Evolutionary conservation across 2,888 invertebrate genomes (phyloP), one percentile per base, ranked within the genome.

Genomic region (Drosophila kambysellisi): DNA sequence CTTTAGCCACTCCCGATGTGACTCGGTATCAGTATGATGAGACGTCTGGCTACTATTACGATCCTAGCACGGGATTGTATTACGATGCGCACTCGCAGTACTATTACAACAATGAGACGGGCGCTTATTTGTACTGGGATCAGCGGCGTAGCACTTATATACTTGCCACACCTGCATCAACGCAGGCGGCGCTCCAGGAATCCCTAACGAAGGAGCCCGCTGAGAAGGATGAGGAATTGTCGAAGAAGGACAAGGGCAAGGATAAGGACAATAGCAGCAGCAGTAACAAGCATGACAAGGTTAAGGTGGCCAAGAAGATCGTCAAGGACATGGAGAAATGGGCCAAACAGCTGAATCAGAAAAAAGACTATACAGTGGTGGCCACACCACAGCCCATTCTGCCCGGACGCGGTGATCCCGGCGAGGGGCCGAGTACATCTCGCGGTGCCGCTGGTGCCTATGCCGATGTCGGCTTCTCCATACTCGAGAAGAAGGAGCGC

Each of bases 301-400:
- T 98, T 0, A 99, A 99, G 94, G 98, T 98, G 15, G 99, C 99
- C 7, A 99, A 99, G 92, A 98, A 98, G 93, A 99, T 99, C 82
- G 99, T 99, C 0, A 99, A 99, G 94, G 96, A 95, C 81, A 95
- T 95, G 95, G 95, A 95, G 76, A 93, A 95, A 64, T 99, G 99
- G 99, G 99, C 99, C 0, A 98, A 99, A 88, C 98, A 98, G 15
- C 94, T 99, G 77, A 99, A 99, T 92, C 99, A 99, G 92, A 98
- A 98, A 94, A 99, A 99, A 92, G 97, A 98, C 93, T 92, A 92
- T 80, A 91, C 91, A 1, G 91, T 89, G 4, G 90, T 92, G 35
- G 92, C 93, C 20, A 88, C 92, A 5, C 93, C 93, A 0, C 91
- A 91, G 60, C 91, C 93, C 8, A 87, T 92, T 39, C 66, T 91